Evolutionary conservation across 1,140 invertebrate species (phyloP).

Genomic region (Diorhabda sublineata): DNA sequence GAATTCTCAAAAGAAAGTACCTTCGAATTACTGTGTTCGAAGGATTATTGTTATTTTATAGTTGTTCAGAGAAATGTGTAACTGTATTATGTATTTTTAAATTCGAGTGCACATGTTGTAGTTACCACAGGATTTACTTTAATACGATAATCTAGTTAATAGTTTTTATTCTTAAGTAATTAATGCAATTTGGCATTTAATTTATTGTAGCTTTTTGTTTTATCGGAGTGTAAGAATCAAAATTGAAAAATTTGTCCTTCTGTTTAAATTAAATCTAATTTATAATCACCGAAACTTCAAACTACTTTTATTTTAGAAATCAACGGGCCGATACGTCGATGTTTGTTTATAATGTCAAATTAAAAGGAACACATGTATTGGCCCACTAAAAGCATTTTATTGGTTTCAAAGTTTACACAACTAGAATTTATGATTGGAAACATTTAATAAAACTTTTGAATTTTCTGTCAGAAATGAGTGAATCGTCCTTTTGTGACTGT

Average conservation of each 20-base stretch:
- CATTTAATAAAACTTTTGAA: conserved; percentile 8
- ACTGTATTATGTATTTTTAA: too few species aligned
- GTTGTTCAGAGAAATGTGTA: too few species aligned
- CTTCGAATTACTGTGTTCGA: not conserved
- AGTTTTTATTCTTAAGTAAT: too few species aligned
- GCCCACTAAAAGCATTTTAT: conserved; percentile 6
- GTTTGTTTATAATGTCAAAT: conserved; percentile 10
- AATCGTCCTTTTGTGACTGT: conserved; percentile 12
- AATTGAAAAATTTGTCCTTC: too few species aligned
- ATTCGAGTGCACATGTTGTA: too few species aligned
- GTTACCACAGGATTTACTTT: too few species aligned
- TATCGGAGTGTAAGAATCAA: too few species aligned
- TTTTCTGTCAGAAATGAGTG: conserved; percentile 15
- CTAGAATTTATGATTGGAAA: conserved; percentile 14
- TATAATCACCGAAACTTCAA: too few species aligned
- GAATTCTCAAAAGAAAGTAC: not conserved
- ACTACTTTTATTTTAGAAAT: not conserved
- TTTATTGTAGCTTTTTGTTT: too few species aligned
- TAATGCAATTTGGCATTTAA: too few species aligned
- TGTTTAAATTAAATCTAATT: too few species aligned
- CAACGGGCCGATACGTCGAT: not conserved
- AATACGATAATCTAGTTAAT: too few species aligned
- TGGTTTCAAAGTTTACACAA: conserved; percentile 10
- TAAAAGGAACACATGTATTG: conserved; percentile 4
- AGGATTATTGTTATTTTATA: not conserved